Evolutionary conservation across 1,140 invertebrate genomes (phyloP), one percentile per base, ranked within the genome.

Genomic region (Zaprionus davidi): DNA sequence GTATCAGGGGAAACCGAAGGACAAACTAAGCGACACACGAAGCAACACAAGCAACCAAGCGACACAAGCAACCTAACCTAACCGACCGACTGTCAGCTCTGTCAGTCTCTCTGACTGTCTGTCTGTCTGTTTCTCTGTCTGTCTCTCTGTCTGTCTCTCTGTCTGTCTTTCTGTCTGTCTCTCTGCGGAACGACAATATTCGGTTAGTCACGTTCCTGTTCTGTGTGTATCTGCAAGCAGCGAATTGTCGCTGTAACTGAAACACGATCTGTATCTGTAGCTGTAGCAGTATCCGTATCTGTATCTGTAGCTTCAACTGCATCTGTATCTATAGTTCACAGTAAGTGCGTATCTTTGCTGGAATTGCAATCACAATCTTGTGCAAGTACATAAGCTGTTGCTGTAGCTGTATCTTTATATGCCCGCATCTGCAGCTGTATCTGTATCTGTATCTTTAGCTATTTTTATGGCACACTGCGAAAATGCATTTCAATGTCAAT

Each of bases 401-500:
- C 6, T 67, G 13, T 41, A 46, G 41, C 49, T 65, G 20, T 41
- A 56, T 66, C 34, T 44, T 11, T 46, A 49, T 68, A 36, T 63
- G 24, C 62, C 56, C 60, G 28, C 28, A 53, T 56, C 34, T 60
- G 24, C 15, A 34, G 11, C 5, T 31, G 28, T 55, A n/a, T 1
- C 20, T 51, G 53, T 28, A 56, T n/a, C 53, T 57, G 56, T 67
- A 55, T 67, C 53, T 77, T 55, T 34, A 46, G 17, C 64, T 72
- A 79, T 68, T 70, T 79, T 53, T 79, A 76, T 60, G 69, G 17
- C 68, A 51, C 77, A 71, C 53, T 73, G 65, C 53, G 55, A 81
- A 74, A 82, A 78, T 78, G 51, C 71, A 78, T 78, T 82, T 79
- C 81, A 82, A 82, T 82, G 81, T 82, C 79, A 82, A 81, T 82